These are phyloP conservation scores for Neocrepidodera transversa DNA, from an alignment of 2,888 invertebrate genomes.

Conservation along the genomic window DNA sequence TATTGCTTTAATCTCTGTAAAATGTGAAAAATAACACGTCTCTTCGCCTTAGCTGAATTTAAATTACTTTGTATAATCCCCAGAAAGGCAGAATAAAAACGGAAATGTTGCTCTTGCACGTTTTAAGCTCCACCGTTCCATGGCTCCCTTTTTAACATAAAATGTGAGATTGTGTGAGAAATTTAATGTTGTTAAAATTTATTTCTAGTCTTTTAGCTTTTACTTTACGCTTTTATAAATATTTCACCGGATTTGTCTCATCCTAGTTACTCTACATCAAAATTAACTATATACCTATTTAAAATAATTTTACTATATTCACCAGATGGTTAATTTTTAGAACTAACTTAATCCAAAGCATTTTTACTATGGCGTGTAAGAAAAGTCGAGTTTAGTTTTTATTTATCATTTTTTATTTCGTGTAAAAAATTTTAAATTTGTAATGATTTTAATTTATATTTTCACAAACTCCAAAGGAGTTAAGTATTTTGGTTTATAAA, in stretches of 20 bases:
- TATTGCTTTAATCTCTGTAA: constrained; percentile 61
- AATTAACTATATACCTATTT: no score
- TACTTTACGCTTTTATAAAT: neutral
- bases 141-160: constrained; percentile 21
- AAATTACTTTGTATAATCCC: constrained; percentile 59
- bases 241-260: neutral
- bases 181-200: constrained; percentile 34
- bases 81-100: constrained; percentile 55
- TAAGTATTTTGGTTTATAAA: no score
- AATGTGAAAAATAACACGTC: constrained; percentile 51
- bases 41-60: constrained; percentile 61
- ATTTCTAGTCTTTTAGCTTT: constrained; percentile 26
- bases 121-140: constrained; percentile 31
- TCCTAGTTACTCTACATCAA: no score
- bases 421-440: no score
- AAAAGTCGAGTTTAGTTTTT: no score
- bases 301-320: no score
- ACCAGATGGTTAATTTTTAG: no score
- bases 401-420: no score
- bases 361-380: no score
- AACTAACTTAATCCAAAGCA: no score
- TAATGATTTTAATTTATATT: no score
- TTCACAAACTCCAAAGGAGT: no score
- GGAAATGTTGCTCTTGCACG: constrained; percentile 39
- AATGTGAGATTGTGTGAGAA: constrained; percentile 31